Evolutionary conservation across 2,888 invertebrate species (phyloP), one percentile per base, ranked within the genome.

Genomic region (Oligia fasciuncula): DNA sequence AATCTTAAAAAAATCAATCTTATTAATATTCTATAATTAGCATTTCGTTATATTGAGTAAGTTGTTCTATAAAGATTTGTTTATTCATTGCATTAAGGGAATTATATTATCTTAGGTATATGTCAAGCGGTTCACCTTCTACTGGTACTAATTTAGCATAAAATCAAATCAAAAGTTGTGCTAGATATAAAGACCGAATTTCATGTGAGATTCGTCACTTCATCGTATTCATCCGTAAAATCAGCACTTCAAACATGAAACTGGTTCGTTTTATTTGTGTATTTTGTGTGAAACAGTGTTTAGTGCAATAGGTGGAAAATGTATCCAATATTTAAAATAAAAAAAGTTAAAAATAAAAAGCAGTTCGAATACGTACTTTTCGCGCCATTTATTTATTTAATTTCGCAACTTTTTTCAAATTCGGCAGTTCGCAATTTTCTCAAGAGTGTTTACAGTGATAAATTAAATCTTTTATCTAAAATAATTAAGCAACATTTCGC

Each of bases 121-220:
- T 89, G 89, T 87, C 85, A 88, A 92, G 91, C 74, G 84, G 94
- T 93, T 94, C 87, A 91, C 94, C 94, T 94, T 94, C 93, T 90
- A 90, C 89, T 76, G 85, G 79, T 86, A 81, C 75, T 76, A 54
- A 73, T 83, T 81, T 77, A 73, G 83, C 80, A 85, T 89, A 81
- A 78, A 79, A 81, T 86, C 81, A 83, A 88, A 82, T 83, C 84
- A 88, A 84, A 87, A 83, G 77, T 83, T 83, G 85, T 77, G 83
- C 85, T 83, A 90, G 87, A 90, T 92, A 92, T 92, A 92, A 92
- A 91, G 87, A 89, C 85, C 86, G 89, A 86, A 86, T 87, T 87
- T 87, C 74, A 79, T 80, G 49, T 77, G 72, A 79, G 79, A 85
- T 83, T 90, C 89, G 87, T 90, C 91, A 92, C 90, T 92, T 87